Base-by-base conservation (phyloP, 2,888 invertebrate species). In the Epistrophe grossulariae region DNA sequence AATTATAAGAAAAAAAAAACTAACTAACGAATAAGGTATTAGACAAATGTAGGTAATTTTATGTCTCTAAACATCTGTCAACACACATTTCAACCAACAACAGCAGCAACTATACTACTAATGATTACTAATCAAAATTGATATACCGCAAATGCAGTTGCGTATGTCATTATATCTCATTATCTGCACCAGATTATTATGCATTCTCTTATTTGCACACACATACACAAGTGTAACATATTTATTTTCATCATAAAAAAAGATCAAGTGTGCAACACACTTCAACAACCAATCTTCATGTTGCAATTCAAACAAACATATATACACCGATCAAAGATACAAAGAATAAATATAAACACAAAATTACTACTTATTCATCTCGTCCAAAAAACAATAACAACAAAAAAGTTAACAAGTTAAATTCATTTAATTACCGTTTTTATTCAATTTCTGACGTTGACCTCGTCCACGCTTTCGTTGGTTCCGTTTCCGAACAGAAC, bases 401-500 rank as follows among this genome's bases (percentile, higher is more conserved):
- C 11, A 48, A 48, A 28, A 45, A n/a, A 70, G 50, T 52, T 40
- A 84, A 76, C 81, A 52, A 72, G 62, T 62, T 78, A 70, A 70
- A 17, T 55, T 24, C 43, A 2, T 62, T 43, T 83, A 62, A 72
- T 89, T 89, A 89, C 89, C 89, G 88, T 89, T 89, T 88, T 89
- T 89, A 76, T 88, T 89, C 76, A 88, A 79, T 79, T 84, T 88
- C 72, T 88, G 88, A 28, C 89, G 88, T 83, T 89, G 89, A 88
- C 89, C 88, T 72, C 85, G 80, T 81, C 84, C 85, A 60, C 82
- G 88, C 62, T 83, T 88, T 35, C 84, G 88, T 52, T 87, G 79
- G 50, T 72, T 87, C 76, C 74, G 76, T 60, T 71, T 87, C 24
- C 76, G 48, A 19, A 50, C 28, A 28, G 60, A 78, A 48, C 52